These are phyloP conservation scores for Hephaestus fuliginosus DNA, from an alignment of 2,797 vertebrate species.

Conservation along the genomic window DNA sequence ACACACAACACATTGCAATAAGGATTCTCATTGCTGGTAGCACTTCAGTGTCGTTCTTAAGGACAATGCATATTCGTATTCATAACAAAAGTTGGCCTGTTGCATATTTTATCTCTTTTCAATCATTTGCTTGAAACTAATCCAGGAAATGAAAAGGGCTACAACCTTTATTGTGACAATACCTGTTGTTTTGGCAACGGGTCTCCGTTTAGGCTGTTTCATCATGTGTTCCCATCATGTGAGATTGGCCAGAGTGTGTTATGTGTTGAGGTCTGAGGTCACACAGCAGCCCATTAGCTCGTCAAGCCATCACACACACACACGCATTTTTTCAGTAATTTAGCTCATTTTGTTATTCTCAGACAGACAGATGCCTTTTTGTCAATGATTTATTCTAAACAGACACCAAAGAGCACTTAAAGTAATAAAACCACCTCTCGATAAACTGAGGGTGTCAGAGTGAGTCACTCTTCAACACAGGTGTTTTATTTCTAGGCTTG, in stretches of 20 bases:
- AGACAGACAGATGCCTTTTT: neutral
- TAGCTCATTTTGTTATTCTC: neutral
- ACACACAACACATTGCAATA: constrained; percentile 28
- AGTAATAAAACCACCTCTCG: neutral
- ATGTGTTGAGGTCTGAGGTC: constrained; percentile 23
- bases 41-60: constrained; percentile 40
- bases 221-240: neutral
- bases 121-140: constrained; percentile 31
- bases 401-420: neutral
- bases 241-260: constrained; percentile 26
- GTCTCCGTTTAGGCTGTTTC: constrained; percentile 17
- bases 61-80: constrained; percentile 43
- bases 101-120: constrained; percentile 37
- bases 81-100: constrained; percentile 26
- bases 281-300: constrained; percentile 46
- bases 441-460: neutral
- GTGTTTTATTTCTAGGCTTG: neutral
- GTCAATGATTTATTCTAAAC: constrained; percentile 12
- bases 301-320: constrained; percentile 21
- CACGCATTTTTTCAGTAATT: neutral
- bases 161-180: constrained; percentile 21
- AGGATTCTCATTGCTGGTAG: constrained; percentile 45
- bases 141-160: constrained; percentile 55
- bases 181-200: constrained; percentile 23
- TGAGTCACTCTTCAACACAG: neutral